phyloP scores from a whole-genome alignment of 2,113 vertebrate species.

The Pelvicachromis taeniatus region DNA sequence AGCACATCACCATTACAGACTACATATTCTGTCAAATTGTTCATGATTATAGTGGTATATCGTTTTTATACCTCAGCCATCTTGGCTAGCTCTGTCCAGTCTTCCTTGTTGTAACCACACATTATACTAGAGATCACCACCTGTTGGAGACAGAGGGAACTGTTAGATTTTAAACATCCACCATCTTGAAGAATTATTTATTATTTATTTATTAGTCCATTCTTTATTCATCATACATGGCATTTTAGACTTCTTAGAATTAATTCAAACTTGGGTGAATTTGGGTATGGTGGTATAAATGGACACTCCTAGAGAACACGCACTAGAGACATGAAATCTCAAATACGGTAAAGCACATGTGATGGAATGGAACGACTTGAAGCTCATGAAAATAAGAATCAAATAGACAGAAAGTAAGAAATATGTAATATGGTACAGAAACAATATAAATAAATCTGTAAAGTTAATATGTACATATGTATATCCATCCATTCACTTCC shows the following conservation, averaged over 20 bases:
- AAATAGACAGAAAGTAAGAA: not conserved
- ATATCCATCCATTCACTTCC: too few relatives aligned
- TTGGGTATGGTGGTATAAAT: not conserved
- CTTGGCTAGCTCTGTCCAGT: slow-evolving; percentile 84
- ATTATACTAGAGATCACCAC: slow-evolving; percentile 90
- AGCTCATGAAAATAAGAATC: not conserved
- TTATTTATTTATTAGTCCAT: too few relatives aligned
- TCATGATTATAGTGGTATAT: not conserved
- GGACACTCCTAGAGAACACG: not conserved
- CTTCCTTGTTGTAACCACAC: slow-evolving; percentile 84
- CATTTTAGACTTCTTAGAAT: not conserved
- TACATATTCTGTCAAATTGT: not conserved
- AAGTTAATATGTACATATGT: not conserved
- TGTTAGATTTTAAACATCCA: not conserved
- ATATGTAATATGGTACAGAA: not conserved
- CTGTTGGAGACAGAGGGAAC: slow-evolving; percentile 50
- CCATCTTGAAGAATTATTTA: too few relatives aligned
- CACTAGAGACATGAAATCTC: not conserved
- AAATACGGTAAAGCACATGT: not conserved
- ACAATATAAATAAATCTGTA: not conserved
- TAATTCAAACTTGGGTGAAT: not conserved
- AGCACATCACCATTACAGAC: not conserved
- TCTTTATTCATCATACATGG: not conserved
- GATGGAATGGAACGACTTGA: not conserved
- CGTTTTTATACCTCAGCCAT: slow-evolving; percentile 81